A percentile compares a stretch with the other conserved stretches of the same genome.
Evolutionary conservation across 2,113 vertebrate genomes (phyloP).

Genomic region (Cyrtonyx montezumae): DNA sequence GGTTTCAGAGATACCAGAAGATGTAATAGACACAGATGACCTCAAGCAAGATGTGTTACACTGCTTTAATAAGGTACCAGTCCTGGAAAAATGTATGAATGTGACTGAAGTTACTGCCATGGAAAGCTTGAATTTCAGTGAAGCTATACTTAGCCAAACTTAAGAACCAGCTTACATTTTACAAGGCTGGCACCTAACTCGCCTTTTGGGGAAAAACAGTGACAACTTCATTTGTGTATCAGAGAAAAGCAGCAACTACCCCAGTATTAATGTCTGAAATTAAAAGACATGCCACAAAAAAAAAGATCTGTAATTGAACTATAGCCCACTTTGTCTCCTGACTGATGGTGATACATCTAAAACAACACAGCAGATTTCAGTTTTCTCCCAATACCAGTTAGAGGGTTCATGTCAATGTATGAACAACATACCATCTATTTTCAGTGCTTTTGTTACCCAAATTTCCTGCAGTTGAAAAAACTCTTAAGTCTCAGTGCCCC

Average conservation of each 20-base stretch:
- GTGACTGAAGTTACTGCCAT: not conserved
- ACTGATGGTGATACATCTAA: not conserved
- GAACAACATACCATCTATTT: not conserved
- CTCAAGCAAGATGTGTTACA: not conserved
- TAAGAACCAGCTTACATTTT: not conserved
- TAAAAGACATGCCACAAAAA: not conserved
- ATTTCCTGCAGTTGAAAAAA: not conserved
- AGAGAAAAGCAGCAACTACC: not conserved
- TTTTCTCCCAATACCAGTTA: not conserved
- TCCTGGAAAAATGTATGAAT: not conserved
- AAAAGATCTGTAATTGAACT: not conserved
- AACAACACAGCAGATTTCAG: not conserved
- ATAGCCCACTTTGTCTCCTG: not conserved
- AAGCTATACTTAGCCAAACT: not conserved
- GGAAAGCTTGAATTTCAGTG: not conserved
- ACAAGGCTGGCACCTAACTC: not conserved
- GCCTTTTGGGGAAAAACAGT: fast-evolving
- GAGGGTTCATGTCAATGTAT: not conserved
- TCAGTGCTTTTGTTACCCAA: not conserved
- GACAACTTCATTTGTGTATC: not conserved
- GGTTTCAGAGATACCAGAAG: not conserved
- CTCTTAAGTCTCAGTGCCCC: not conserved
- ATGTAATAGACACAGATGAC: not conserved
- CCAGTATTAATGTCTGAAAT: not conserved
- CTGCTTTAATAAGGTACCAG: not conserved